Conservation (phyloP, 2,113 vertebrate species). For the Oncorhynchus keta region DNA sequence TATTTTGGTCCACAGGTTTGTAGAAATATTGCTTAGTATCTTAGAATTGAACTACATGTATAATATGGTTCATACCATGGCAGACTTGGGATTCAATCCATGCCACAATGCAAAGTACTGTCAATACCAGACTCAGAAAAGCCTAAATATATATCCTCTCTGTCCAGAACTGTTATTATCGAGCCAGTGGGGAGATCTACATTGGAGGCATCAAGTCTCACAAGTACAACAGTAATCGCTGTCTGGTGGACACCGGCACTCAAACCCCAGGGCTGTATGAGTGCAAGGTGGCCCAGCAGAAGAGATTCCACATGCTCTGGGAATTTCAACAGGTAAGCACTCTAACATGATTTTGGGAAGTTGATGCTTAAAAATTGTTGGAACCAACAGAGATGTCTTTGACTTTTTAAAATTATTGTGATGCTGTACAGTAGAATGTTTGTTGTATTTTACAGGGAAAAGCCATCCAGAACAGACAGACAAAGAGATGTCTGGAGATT, state of each 20-base stretch:
- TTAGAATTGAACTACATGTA: neutral
- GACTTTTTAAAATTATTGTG: neutral
- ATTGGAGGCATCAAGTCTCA: conserved; percentile 55
- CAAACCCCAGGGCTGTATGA: conserved; percentile 51
- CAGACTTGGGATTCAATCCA: too few relatives aligned
- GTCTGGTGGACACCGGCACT: conserved; percentile 54
- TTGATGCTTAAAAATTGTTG: neutral
- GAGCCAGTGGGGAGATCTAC: conserved; percentile 54
- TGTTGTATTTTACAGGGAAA: conserved; percentile 49
- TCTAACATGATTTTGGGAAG: too few relatives aligned
- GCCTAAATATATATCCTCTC: neutral
- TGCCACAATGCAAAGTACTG: too few relatives aligned
- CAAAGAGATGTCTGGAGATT: conserved; percentile 69
- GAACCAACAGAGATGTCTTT: neutral
- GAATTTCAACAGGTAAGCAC: conserved; percentile 68
- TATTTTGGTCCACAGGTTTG: too few relatives aligned
- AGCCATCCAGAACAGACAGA: conserved; percentile 64
- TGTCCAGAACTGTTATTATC: conserved; percentile 46
- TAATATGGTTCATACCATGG: neutral
- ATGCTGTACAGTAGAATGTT: neutral
- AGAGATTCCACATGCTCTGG: conserved; percentile 63
- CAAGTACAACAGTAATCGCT: conserved; percentile 53
- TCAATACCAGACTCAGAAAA: too few relatives aligned
- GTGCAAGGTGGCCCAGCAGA: conserved; percentile 57
- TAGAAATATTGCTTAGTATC: neutral